Evolutionary conservation across 2,113 vertebrate genomes (phyloP).

Genomic region (Chamaetylas fuelleborni): DNA sequence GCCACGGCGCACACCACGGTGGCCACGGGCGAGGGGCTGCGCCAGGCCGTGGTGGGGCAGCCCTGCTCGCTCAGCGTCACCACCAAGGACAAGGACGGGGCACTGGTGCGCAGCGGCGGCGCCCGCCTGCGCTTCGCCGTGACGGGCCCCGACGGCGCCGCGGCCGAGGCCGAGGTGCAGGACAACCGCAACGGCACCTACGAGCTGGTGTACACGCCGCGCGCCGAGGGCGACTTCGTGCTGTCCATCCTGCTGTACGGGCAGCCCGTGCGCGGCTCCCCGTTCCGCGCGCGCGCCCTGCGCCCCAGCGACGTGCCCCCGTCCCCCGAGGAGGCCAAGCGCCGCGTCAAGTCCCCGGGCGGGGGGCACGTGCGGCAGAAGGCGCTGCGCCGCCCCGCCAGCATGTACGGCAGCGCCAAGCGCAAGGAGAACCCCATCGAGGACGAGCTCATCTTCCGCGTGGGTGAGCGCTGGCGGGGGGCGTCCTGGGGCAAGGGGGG

Average conservation of each 20-base stretch:
- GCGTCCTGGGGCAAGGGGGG: rapidly evolving
- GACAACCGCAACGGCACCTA: constrained; percentile 97
- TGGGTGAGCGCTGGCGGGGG: constrained; percentile 74
- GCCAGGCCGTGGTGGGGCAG: constrained; percentile 89
- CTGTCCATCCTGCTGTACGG: constrained; percentile 87
- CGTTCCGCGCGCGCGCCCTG: constrained; percentile 83
- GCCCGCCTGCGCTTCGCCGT: constrained; percentile 84
- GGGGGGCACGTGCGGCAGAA: constrained; percentile 90
- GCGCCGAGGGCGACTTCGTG: constrained; percentile 84
- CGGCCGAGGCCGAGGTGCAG: constrained; percentile 77
- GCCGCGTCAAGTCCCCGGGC: constrained; percentile 88
- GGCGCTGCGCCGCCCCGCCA: constrained; percentile 89
- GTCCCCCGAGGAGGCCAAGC: constrained; percentile 91
- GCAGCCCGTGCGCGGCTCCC: constrained; percentile 88
- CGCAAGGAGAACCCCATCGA: constrained; percentile 87
- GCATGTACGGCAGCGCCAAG: constrained; percentile 95
- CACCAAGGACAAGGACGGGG: constrained; percentile 93
- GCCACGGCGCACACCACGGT: constrained; percentile 90
- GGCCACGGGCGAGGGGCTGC: constrained; percentile 91
- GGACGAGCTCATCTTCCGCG: constrained; percentile 84
- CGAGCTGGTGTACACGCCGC: constrained; percentile 87
- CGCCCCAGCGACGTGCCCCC: constrained; percentile 84
- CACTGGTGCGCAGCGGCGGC: constrained; percentile 88
- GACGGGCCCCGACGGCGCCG: constrained; percentile 72
- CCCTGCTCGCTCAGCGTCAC: constrained; percentile 88